These are phyloP conservation scores for Ochropleura plecta DNA, from an alignment of 2,888 invertebrate genomes.

Conservation along the genomic window DNA sequence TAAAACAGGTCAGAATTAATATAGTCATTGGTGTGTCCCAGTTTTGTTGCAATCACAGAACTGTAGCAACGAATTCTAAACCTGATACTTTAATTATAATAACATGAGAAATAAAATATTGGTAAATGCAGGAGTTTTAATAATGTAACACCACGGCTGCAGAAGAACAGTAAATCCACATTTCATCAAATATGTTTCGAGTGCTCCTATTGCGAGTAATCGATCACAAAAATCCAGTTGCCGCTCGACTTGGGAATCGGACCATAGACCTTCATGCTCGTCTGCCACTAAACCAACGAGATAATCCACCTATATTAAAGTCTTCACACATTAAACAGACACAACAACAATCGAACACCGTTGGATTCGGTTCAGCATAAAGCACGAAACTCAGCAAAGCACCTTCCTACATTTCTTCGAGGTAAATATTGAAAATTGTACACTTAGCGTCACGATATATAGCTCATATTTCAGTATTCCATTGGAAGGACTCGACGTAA, in stretches of 20 bases:
- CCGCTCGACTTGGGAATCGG: background rate
- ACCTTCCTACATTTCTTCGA: background rate
- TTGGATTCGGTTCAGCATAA: background rate
- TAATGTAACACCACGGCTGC: background rate
- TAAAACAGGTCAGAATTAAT: conserved; percentile 2
- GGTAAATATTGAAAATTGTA: background rate
- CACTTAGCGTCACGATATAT: background rate
- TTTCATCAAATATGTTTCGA: background rate
- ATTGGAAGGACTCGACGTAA: background rate
- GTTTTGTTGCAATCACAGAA: conserved; percentile 32
- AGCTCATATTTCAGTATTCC: background rate
- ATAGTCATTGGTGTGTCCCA: background rate
- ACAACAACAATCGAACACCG: background rate
- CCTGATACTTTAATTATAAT: conserved; percentile 31
- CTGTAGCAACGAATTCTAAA: conserved; percentile 2
- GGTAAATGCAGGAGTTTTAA: conserved; percentile 25
- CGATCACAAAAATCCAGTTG: background rate
- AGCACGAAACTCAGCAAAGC: background rate
- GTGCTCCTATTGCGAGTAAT: background rate
- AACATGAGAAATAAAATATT: conserved; percentile 23
- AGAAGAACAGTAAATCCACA: background rate
- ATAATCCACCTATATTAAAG: background rate
- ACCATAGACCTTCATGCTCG: background rate
- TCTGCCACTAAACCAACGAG: background rate
- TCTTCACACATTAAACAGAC: background rate